These are phyloP conservation scores for Exaiptasia diaphana DNA, from an alignment of 64 coral and sea anemone species.

Conservation along the genomic window DNA sequence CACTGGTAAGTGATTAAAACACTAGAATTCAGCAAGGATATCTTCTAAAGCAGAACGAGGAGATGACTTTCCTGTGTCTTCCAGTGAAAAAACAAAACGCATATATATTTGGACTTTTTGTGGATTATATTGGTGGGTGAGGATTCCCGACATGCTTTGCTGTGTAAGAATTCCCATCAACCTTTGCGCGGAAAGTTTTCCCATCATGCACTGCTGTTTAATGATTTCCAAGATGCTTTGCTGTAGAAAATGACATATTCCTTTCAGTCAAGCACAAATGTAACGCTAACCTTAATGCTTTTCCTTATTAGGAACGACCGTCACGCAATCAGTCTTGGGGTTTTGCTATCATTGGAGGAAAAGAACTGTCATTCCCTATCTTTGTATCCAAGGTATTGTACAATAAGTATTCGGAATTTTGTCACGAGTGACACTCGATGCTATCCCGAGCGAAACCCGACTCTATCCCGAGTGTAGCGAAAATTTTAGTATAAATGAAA, in stretches of 20 bases:
- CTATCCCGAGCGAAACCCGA: too few species aligned
- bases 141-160: too few species aligned
- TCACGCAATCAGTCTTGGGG: slow-evolving; percentile 62
- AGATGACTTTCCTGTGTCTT: neutral
- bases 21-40: neutral
- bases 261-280: too few species aligned
- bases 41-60: neutral
- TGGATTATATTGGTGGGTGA: neutral
- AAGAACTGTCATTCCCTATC: slow-evolving; percentile 70
- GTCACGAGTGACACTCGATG: too few species aligned
- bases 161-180: too few species aligned
- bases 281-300: neutral
- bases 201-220: too few species aligned
- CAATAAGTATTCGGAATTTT: neutral
- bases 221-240: too few species aligned
- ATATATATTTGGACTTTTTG: neutral
- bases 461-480: too few species aligned
- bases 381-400: slow-evolving; percentile 84
- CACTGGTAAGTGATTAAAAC: slow-evolving; percentile 67
- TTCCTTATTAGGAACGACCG: slow-evolving; percentile 56
- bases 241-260: too few species aligned
- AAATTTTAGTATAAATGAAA: too few species aligned
- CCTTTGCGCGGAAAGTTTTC: too few species aligned
- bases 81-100: too few species aligned
- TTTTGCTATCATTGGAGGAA: slow-evolving; percentile 82